Evolutionary conservation across 2,888 invertebrate species (phyloP).

Genomic region (Gnatocerus cornutus): DNA sequence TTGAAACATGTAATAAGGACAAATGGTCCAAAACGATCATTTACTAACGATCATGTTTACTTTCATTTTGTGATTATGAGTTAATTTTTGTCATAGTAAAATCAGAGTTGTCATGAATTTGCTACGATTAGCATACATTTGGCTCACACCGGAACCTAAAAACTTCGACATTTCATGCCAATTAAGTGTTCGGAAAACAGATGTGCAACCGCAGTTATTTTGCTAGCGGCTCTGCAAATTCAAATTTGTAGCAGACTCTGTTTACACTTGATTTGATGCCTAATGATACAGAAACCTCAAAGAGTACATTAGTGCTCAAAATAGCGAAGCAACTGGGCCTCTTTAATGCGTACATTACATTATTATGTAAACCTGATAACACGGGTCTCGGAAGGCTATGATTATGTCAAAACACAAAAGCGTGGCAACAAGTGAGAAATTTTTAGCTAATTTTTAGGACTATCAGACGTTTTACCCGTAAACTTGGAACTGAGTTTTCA

Average conservation of each 20-base stretch:
- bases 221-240: conserved; percentile 41
- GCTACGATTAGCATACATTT: conserved; percentile 1
- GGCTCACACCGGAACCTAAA: conserved; percentile 11
- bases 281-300: conserved; percentile 51
- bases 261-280: conserved; percentile 48
- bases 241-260: conserved; percentile 43
- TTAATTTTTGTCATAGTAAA: conserved; percentile 16
- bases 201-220: conserved; percentile 40
- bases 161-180: conserved; percentile 36
- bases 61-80: conserved; percentile 13
- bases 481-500: background rate
- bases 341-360: conserved; percentile 28
- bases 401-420: conserved; percentile 28
- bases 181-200: conserved; percentile 39
- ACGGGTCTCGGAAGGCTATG: conserved; percentile 19
- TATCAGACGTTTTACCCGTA: background rate
- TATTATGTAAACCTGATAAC: conserved; percentile 28
- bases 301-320: conserved; percentile 37
- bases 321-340: conserved; percentile 33
- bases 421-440: background rate
- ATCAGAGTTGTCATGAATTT: conserved; percentile 4
- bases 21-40: conserved; percentile 39
- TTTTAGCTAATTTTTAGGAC: conserved; percentile 15
- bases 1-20: conserved; percentile 39
- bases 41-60: conserved; percentile 14